Evolutionary conservation across 2,888 invertebrate species (phyloP), one percentile per base, ranked within the genome.

Genomic region (Hetaerina titia): DNA sequence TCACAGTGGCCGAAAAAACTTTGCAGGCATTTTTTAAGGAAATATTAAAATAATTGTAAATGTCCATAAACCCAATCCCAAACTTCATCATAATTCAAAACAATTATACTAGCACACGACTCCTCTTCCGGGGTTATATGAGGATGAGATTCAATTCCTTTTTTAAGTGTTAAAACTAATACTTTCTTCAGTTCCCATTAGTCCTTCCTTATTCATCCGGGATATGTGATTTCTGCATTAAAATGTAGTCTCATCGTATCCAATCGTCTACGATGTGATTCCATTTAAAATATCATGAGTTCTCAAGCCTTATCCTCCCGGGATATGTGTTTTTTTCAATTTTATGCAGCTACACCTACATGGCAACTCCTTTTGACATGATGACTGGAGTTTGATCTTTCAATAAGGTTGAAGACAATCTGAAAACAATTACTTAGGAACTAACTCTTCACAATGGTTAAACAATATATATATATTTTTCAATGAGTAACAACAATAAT

Each of bases 21-120:
- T 90, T 60, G 69, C 22, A 56, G 74, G 92, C 92, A 92, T 74
- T 45, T 45, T 81, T 92, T 56, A 74, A 69, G n/a, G 22, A 69
- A 45, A 69, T 69, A 74, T 56, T 64, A 69, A 92, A 92, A 92
- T 92, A 92, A 74, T 6, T n/a, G 74, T 56, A 92, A 92, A 22
- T 92, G 64, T 92, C 56, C 56, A 74, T 45, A n/a, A 92, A 92
- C 92, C 92, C 92, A 92, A 69, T 13, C 92, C 92, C 92, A 74
- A 92, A 92, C 92, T 92, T 92, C 92, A 74, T 22, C 64, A 74
- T 57, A 92, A 81, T 57, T 74, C 69, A 74, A 74, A 92, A 92
- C 74, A 45, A 69, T 56, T 74, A 74, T 56, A 92, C 74, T 69
- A 92, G 92, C 69, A 92, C 56, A 92, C 90, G 25, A 31, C 11